Conservation (phyloP, 2,113 vertebrate species). For the Ciconia stormi region DNA sequence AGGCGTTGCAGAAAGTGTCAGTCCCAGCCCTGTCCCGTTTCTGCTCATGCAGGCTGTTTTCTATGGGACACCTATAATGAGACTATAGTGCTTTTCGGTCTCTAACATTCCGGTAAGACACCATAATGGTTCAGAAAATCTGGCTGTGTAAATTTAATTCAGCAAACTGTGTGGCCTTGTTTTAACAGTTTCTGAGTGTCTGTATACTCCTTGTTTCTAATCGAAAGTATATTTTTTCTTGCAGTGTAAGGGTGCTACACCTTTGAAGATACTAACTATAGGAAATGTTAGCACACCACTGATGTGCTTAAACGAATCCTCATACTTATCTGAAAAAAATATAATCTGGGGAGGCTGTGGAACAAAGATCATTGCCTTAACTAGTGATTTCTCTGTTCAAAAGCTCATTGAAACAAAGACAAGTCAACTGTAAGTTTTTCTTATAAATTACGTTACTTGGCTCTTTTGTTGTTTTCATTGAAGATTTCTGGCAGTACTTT, state of each 20-base stretch:
- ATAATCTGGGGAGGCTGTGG: conserved; percentile 90
- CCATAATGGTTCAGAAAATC: not conserved
- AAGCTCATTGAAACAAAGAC: conserved; percentile 87
- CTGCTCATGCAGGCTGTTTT: not conserved
- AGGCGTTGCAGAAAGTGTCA: not conserved
- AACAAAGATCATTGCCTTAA: conserved; percentile 84
- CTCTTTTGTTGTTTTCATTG: not conserved
- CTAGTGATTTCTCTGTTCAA: conserved; percentile 82
- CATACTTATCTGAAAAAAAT: conserved; percentile 77
- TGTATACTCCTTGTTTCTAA: not conserved
- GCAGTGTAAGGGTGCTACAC: conserved; percentile 73
- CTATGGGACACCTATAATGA: not conserved
- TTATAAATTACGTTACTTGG: not conserved
- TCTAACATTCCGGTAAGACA: not conserved
- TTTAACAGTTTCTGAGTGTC: not conserved
- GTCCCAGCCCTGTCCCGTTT: not conserved
- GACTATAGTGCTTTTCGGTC: not conserved
- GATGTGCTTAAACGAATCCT: conserved; percentile 84
- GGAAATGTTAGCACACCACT: conserved; percentile 86
- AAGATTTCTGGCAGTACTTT: not conserved
- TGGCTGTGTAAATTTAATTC: not conserved
- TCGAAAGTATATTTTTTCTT: not conserved
- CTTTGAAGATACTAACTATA: conserved; percentile 81
- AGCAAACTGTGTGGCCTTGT: not conserved
- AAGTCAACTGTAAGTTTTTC: conserved; percentile 79